Conservation (phyloP, 2,888 invertebrate species). For the Sepioteuthis lessoniana region DNA sequence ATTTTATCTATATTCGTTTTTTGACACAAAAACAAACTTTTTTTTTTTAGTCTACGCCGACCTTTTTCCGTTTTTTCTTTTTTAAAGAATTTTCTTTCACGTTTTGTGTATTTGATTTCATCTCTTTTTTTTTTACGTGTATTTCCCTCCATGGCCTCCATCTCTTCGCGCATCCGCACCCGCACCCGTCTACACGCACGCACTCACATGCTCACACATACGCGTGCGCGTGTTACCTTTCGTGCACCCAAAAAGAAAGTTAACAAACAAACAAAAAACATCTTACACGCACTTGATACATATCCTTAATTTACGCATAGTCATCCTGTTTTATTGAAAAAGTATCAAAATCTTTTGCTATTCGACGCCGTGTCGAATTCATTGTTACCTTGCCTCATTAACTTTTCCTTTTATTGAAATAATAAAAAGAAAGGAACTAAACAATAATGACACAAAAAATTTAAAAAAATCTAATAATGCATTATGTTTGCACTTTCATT, state of each 20-base stretch:
- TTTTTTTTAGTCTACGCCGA: background rate
- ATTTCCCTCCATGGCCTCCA: background rate
- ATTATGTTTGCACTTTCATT: constrained; percentile 16
- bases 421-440: background rate
- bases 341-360: constrained; percentile 23
- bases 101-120: too few relatives aligned
- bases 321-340: background rate
- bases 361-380: background rate
- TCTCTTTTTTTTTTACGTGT: background rate
- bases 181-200: background rate
- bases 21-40: too few relatives aligned
- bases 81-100: too few relatives aligned
- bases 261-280: background rate
- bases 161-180: rapidly evolving
- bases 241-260: background rate
- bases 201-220: background rate
- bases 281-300: background rate
- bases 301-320: too few relatives aligned
- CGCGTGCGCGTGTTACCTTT: background rate
- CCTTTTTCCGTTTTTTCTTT: background rate
- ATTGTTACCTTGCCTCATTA: background rate
- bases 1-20: too few relatives aligned
- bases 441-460: too few relatives aligned
- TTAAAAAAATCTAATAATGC: constrained; percentile 33
- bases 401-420: background rate